A percentile compares a stretch with the other conserved stretches of the same genome.
Evolutionary conservation across 1,140 invertebrate species (phyloP).

Genomic region (Theocolax elegans): DNA sequence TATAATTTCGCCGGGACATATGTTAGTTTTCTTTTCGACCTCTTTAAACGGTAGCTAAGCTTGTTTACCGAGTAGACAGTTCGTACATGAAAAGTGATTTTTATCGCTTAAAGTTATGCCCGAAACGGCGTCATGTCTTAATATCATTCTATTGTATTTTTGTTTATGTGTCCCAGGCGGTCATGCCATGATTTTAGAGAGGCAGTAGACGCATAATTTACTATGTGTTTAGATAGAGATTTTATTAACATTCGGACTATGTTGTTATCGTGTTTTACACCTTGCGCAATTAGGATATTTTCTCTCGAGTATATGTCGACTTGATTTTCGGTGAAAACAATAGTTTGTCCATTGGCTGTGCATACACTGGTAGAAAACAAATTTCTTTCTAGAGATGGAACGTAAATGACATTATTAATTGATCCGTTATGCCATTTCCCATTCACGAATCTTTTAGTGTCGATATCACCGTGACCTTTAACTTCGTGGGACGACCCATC

Average conservation of each 20-base stretch:
- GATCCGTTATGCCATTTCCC: too few relatives aligned
- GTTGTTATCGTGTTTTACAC: too few relatives aligned
- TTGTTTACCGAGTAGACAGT: background rate
- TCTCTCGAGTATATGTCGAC: too few relatives aligned
- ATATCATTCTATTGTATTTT: background rate
- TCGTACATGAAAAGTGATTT: background rate
- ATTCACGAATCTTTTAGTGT: constrained; percentile 17
- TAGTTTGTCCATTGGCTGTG: constrained; percentile 24
- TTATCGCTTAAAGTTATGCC: background rate
- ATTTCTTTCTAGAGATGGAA: constrained; percentile 29
- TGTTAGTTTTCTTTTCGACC: background rate
- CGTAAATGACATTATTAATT: constrained; percentile 40
- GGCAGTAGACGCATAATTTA: too few relatives aligned
- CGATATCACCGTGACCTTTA: constrained; percentile 27
- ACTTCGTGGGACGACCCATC: constrained; percentile 11
- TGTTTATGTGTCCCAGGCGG: background rate
- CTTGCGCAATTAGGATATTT: too few relatives aligned
- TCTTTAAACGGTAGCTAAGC: background rate
- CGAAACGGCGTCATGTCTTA: background rate
- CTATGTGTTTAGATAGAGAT: too few relatives aligned
- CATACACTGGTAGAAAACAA: constrained; percentile 42
- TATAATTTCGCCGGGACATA: too few relatives aligned
- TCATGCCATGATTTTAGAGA: too few relatives aligned
- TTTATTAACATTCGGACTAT: too few relatives aligned
- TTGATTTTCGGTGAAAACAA: constrained; percentile 21